Evolutionary conservation across 2,888 invertebrate species (phyloP).

Genomic region (Adineta ricciae): DNA sequence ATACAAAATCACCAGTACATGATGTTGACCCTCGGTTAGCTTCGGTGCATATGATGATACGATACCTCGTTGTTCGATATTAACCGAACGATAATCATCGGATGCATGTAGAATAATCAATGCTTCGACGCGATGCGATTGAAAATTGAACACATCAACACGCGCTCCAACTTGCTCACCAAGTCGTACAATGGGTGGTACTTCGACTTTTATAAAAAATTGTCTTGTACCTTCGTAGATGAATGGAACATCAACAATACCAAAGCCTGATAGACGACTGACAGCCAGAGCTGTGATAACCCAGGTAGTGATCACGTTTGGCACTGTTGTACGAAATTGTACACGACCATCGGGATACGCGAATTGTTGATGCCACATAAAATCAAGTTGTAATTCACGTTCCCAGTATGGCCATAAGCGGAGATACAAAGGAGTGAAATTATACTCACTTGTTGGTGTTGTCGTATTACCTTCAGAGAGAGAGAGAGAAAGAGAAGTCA

Average conservation of each 20-base stretch:
- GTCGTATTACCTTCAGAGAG: background rate
- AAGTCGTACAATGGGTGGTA: conserved; percentile 69
- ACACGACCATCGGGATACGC: conserved; percentile 45
- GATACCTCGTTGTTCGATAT: conserved; percentile 31
- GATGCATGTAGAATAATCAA: conserved; percentile 32
- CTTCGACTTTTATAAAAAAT: conserved; percentile 87
- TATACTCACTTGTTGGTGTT: background rate
- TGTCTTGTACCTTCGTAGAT: conserved; percentile 78
- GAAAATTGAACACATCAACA: conserved; percentile 85
- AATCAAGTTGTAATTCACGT: conserved; percentile 32
- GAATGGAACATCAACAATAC: conserved; percentile 67
- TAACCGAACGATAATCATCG: conserved; percentile 33
- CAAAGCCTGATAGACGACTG: conserved; percentile 73
- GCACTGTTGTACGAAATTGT: conserved; percentile 45
- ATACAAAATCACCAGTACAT: conserved; percentile 30
- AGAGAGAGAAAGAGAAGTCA: background rate
- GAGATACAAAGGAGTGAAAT: conserved; percentile 23
- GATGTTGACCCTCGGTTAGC: conserved; percentile 28
- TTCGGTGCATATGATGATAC: conserved; percentile 14
- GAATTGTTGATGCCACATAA: conserved; percentile 35
- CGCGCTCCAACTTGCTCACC: conserved; percentile 87
- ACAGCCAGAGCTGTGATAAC: conserved; percentile 83
- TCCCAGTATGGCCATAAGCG: conserved; percentile 28
- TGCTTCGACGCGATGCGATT: conserved; percentile 55
- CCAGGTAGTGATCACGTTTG: conserved; percentile 57